Percentiles rank a stretch among this genome's conserved stretches.
Conservation (phyloP, 2,113 vertebrate genomes). For the Chamaetylas fuelleborni region DNA sequence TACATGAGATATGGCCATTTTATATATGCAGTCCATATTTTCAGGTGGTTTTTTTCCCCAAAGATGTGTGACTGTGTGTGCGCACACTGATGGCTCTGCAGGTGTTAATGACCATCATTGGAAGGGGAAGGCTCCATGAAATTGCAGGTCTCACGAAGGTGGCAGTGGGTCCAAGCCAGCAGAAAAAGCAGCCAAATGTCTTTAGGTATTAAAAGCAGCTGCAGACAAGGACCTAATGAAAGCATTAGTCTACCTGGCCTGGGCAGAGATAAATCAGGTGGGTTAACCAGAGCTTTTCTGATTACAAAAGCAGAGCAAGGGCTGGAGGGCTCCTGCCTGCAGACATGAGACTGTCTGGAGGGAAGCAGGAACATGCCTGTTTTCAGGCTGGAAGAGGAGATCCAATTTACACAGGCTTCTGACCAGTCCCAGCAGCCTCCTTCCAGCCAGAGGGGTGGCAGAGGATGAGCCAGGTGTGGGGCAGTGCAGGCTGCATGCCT, state of each 20-base stretch:
- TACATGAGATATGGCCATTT: neutral
- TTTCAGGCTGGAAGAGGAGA: neutral
- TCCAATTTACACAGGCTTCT: accelerated
- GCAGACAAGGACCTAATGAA: neutral
- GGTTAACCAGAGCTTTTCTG: neutral
- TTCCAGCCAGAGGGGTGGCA: neutral
- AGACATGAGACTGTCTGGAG: too few relatives aligned
- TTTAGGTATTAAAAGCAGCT: neutral
- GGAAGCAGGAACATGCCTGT: neutral
- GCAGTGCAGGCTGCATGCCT: accelerated
- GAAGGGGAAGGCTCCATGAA: neutral
- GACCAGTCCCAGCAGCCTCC: neutral
- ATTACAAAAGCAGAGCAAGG: neutral
- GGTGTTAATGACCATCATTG: neutral
- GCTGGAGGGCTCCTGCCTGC: neutral
- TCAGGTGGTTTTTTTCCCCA: neutral
- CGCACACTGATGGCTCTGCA: neutral
- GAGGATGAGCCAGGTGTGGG: accelerated
- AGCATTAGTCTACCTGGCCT: neutral
- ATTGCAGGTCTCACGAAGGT: neutral
- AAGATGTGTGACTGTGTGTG: accelerated
- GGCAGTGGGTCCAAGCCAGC: neutral
- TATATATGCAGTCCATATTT: neutral
- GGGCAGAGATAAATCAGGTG: neutral
- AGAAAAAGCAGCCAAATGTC: neutral